Evolutionary conservation across 1,140 invertebrate genomes (phyloP), one percentile per base, ranked within the genome.

Genomic region (Scaptomyza hsui): DNA sequence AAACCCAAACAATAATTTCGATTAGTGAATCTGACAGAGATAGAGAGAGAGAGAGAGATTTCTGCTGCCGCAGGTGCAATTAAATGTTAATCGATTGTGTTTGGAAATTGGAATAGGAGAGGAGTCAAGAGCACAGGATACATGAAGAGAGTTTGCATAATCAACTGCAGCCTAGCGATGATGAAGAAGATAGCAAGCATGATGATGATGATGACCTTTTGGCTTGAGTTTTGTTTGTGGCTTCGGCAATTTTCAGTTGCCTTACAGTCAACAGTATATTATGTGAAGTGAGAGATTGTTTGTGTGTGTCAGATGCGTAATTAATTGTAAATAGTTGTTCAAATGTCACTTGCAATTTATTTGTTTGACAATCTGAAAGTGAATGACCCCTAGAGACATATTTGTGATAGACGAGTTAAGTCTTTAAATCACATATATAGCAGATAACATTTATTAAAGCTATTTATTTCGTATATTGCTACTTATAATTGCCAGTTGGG

Each of bases 321-420:
- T 80, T 86, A 86, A 85, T 85, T 85, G 81, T 71, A 77, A 85
- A 85, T 85, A 85, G 86, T 86, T 86, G 77, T 76, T 59, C 69
- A 68, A 59, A 62, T 86, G 81, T 85, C 81, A 86, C 44, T 62
- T 65, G 73, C 73, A 73, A 73, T 76, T 85, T 85, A 85, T 83
- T 79, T 80, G 76, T 80, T 80, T 69, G 52, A 71, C 64, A 62
- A 79, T 60, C 68, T 52, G 72, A 76, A 44, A 47, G 44, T 57
- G 52, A 69, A 45, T 39, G 74, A 73, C 70, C 70, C 61, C 57
- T 15, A 35, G 53, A 49, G 48, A 26, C 7, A 26, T 55, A 24
- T 44, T 24, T 32, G 32, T 37, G 39, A 39, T 35, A 29, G 39
- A 47, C 12, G 21, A 57, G 35, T 44, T 55, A 6, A 42, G 32